Conservation (phyloP, 2,113 vertebrate species). For the Calyptomena viridis region DNA sequence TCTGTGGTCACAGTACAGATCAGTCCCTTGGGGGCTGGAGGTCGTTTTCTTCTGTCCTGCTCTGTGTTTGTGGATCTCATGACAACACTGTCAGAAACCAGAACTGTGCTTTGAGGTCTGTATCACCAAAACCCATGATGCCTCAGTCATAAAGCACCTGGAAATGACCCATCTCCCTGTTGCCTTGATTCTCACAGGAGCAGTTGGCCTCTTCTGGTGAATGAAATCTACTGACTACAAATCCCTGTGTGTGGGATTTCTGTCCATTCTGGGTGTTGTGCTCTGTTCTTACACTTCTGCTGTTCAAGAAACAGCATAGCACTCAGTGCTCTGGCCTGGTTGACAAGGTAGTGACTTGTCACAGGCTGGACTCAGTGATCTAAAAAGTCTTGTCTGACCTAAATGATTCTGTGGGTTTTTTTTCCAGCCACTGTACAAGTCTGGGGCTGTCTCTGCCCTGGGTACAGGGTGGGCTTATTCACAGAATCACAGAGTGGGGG, state of each 20-base stretch:
- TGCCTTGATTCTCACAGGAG: neutral
- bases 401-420: neutral
- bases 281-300: neutral
- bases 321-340: neutral
- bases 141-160: neutral
- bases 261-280: accelerated
- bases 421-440: neutral
- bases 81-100: neutral
- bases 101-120: neutral
- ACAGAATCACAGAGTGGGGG: neutral
- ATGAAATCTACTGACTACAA: neutral
- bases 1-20: neutral
- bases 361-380: neutral
- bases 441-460: neutral
- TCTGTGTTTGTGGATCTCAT: neutral
- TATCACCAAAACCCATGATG: neutral
- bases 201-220: neutral
- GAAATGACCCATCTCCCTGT: neutral
- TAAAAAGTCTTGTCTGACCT: neutral
- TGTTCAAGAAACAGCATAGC: neutral
- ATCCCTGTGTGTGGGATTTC: neutral
- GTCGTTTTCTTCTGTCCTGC: neutral
- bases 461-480: neutral
- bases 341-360: neutral
- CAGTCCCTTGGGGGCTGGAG: too few relatives aligned